Base-by-base conservation (phyloP, 1,140 invertebrate genomes). In the Anastrepha ludens region DNA sequence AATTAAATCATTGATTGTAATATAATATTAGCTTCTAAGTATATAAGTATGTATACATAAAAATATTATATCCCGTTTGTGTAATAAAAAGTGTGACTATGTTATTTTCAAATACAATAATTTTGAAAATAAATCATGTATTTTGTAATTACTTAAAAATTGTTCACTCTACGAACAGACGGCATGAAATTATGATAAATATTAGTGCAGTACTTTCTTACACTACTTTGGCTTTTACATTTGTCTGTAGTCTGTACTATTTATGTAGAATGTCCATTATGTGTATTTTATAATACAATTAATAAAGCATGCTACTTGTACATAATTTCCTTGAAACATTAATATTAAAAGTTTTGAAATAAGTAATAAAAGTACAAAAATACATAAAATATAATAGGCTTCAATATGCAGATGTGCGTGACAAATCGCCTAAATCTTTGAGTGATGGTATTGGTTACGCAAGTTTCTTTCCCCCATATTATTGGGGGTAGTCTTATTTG, bases 231-330 rank as follows among this genome's bases (percentile, higher is more conserved):
- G n/a, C 29, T 62, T 62, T 62, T 62, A 44, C 67, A 74, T 74
- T 44, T 74, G 13, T 74, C 44, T 74, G 41, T 74, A 44, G 39
- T 44, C 44, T 74, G 59, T 85, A 85, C 47, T 59, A 85, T 59
- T 29, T 85, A 85, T 85, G 59, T 85, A 85, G 59, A 85, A 85
- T 85, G 50, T 85, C 20, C 55, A 85, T 58, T 44, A 59, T 85
- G 17, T 85, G 67, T 74, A 44, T 74, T 44, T 6, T 74, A 74
- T 7, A 47, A 74, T 85, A 85, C 81, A 59, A 85, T 85, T 85
- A 85, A 59, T 85, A 85, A 85, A 74, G 67, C 67, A 74, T 74
- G 67, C 67, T 74, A 74, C 41, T 74, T 74, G 67, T 74, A 74
- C 39, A 74, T 74, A 74, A 47, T 47, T 17, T 44, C 41, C 41